A percentile compares a stretch with the other conserved stretches of the same genome.
Conservation (phyloP, 2,797 vertebrate genomes). For the Coreius guichenoti region DNA sequence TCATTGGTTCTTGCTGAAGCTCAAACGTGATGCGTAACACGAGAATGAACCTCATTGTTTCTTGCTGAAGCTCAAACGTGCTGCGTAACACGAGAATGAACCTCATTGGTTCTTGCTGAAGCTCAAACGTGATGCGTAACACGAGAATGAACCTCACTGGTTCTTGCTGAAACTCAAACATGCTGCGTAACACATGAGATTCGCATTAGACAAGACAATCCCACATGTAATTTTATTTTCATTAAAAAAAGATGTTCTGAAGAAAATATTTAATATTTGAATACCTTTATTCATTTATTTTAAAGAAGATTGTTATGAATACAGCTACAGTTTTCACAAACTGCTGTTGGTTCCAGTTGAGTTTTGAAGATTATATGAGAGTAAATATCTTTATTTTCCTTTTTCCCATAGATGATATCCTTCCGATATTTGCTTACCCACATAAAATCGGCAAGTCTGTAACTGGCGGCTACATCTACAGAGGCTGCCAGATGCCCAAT, state of each 20-base stretch:
- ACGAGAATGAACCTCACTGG: too few relatives aligned
- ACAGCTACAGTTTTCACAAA: not conserved
- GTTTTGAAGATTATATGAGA: not conserved
- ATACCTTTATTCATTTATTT: not conserved
- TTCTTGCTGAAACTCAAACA: too few relatives aligned
- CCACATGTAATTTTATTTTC: not conserved
- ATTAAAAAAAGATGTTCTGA: too few relatives aligned
- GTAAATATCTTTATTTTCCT: not conserved
- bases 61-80: too few relatives aligned
- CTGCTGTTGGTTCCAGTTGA: not conserved
- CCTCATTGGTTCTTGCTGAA: too few relatives aligned
- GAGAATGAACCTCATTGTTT: too few relatives aligned
- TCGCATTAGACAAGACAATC: too few relatives aligned
- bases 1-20: too few relatives aligned
- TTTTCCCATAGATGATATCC: conserved; percentile 76
- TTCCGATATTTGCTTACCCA: conserved; percentile 85
- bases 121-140: too few relatives aligned
- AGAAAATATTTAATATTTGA: not conserved
- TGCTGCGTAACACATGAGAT: too few relatives aligned
- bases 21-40: too few relatives aligned
- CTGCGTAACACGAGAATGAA: too few relatives aligned
- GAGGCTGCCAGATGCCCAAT: conserved; percentile 87
- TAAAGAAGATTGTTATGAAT: not conserved
- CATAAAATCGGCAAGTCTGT: conserved; percentile 85
- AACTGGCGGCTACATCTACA: conserved; percentile 86